Conservation (phyloP, 2,113 vertebrate species). For the Propithecus coquereli region DNA sequence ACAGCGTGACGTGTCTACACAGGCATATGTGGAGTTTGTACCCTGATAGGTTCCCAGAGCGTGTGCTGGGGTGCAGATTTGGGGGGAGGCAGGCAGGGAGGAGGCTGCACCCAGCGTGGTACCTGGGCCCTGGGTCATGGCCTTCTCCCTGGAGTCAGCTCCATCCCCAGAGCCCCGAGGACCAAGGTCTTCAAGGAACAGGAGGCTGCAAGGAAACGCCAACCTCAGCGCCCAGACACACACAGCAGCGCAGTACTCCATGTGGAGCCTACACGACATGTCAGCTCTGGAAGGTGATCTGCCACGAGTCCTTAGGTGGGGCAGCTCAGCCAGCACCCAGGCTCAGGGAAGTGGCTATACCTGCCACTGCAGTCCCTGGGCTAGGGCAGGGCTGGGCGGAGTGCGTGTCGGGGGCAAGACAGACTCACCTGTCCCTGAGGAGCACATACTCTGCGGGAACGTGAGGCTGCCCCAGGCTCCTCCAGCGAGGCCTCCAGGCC, state of each 20-base stretch:
- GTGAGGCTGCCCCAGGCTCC: slow-evolving; percentile 87
- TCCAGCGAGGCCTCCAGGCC: slow-evolving; percentile 88
- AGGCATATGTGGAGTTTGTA: neutral
- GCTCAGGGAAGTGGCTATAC: neutral
- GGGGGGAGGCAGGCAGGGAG: neutral
- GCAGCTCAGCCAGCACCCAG: neutral
- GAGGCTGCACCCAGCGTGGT: neutral
- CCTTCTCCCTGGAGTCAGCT: slow-evolving; percentile 70
- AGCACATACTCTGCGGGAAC: slow-evolving; percentile 81
- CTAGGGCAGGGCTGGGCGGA: neutral
- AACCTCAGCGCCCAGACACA: neutral
- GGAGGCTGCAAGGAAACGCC: slow-evolving; percentile 60
- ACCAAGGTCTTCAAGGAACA: slow-evolving; percentile 69
- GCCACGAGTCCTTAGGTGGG: neutral
- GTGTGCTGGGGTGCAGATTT: rapidly evolving
- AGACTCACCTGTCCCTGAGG: slow-evolving; percentile 81
- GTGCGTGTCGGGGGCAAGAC: neutral
- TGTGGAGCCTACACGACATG: neutral
- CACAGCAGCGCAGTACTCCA: rapidly evolving
- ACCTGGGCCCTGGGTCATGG: slow-evolving; percentile 67
- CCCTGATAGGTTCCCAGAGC: neutral
- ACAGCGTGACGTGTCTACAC: neutral
- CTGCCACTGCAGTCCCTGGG: neutral
- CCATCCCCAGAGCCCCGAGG: slow-evolving; percentile 81
- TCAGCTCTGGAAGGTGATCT: neutral